These are phyloP conservation scores for Lepisosteus oculatus DNA, from an alignment of 2,113 vertebrate genomes.

Conservation along the genomic window DNA sequence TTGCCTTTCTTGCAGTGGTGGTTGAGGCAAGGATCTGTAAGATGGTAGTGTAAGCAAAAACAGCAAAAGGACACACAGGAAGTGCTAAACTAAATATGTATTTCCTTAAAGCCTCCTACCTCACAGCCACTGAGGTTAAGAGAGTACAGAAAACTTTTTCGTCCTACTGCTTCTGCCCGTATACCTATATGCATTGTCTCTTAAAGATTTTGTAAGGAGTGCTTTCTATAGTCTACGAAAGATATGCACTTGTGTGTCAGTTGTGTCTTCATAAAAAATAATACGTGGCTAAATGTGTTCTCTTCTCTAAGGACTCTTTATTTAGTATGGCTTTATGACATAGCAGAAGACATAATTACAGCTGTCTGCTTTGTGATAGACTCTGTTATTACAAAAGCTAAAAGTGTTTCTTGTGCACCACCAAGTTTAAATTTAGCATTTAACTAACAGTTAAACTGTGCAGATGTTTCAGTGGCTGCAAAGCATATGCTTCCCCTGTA, in stretches of 20 bases:
- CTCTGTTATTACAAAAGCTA: conserved; percentile 48
- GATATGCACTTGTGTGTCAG: background rate
- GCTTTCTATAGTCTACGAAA: background rate
- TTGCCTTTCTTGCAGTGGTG: conserved; percentile 98
- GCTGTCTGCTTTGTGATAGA: conserved; percentile 33
- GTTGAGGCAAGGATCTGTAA: conserved; percentile 86
- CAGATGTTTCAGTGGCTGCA: no score
- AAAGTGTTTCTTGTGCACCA: no score
- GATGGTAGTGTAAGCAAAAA: background rate
- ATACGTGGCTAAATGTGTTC: conserved; percentile 22
- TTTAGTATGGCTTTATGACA: conserved; percentile 13
- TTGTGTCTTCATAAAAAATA: conserved; percentile 5
- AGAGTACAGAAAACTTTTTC: background rate
- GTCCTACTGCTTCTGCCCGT: background rate
- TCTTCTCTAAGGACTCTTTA: conserved; percentile 12
- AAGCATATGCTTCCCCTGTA: no score
- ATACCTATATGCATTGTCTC: background rate
- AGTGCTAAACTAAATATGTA: no score
- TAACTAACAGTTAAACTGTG: no score
- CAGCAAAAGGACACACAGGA: background rate
- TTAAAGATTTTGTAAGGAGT: background rate
- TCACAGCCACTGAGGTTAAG: background rate
- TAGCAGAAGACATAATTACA: conserved; percentile 52
- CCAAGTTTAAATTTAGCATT: no score
- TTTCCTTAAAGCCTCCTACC: no score